Conservation (phyloP, 2,113 vertebrate genomes). For the Cololabis saira region DNA sequence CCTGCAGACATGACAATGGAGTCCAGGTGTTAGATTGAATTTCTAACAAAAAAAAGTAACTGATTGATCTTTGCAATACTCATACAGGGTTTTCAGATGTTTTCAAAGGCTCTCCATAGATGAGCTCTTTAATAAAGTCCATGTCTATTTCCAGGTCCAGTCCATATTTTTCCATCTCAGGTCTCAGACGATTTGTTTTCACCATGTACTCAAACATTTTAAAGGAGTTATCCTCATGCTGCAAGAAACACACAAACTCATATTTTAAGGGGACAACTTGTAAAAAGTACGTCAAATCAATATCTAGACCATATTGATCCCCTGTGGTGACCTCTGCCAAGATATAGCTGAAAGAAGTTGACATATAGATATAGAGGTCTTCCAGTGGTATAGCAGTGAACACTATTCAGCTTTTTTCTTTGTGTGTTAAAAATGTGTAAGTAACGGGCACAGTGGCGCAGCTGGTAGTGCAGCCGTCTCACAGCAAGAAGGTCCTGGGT, state of each 20-base stretch:
- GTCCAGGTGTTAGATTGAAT: neutral
- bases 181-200: conserved; percentile 79
- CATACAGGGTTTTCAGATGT: neutral
- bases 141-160: conserved; percentile 87
- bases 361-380: too few species aligned
- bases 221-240: conserved; percentile 91
- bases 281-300: too few species aligned
- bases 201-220: conserved; percentile 94
- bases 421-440: too few species aligned
- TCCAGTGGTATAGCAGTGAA: too few species aligned
- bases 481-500: too few species aligned
- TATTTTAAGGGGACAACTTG: neutral
- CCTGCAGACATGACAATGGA: conserved; percentile 64
- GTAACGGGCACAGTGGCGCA: too few species aligned
- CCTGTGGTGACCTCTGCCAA: too few species aligned
- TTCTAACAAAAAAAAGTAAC: fast-evolving
- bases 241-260: conserved; percentile 16
- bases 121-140: conserved; percentile 90
- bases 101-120: neutral
- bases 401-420: too few species aligned
- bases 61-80: neutral
- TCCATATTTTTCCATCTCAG: conserved; percentile 82
- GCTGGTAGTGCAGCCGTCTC: too few species aligned
- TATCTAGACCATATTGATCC: too few species aligned
- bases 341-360: too few species aligned